Evolutionary conservation across 2,113 vertebrate genomes (phyloP), one percentile per base, ranked within the genome.

Genomic region (Peucedramus taeniatus): DNA sequence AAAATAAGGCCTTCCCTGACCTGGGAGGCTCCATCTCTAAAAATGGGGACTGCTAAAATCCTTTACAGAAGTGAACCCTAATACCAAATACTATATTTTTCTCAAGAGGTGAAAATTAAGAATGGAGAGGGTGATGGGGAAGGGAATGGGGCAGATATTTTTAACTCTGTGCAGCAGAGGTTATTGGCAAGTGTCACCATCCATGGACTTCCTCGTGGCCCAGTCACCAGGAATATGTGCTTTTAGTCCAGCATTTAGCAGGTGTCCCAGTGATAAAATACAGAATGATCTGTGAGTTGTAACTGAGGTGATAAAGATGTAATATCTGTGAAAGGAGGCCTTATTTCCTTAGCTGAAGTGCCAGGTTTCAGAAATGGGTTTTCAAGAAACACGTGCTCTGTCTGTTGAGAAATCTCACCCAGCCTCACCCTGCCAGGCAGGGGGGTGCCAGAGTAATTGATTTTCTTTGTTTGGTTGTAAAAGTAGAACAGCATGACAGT

Each of bases 1-100:
- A 95, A 96, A 91, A 82, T n/a, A 93, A 93, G 54, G 63, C 64
- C n/a, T 96, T 72, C 84, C n/a, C 75, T 91, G 85, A 85, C 54
- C 71, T 83, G 84, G 28, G 24, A 71, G 44, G 56, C 51, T 87
- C 11, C 44, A n/a, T 68, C 70, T 74, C 83, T 71, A 64, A 92
- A 94, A 82, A 79, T 64, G 12, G 49, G 31, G 18, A 16, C 60
- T 92, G 66, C 61, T 87, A 70, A 77, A 83, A 71, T 19, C 28
- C 35, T 63, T 71, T 26, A 30, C 28, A 68, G 44, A 78, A 93
- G 8, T 7, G 9, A 80, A 18, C 10, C 37, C 33, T 71, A 44
- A 84, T 35, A 77, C 12, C 49, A 79, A 90, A 50, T 27, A 13
- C 24, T 54, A 0, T 42, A 23, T 64, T 79, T 78, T 92, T 65